Evolutionary conservation across 2,113 vertebrate genomes (phyloP).

Genomic region (Phyllostomus discolor): DNA sequence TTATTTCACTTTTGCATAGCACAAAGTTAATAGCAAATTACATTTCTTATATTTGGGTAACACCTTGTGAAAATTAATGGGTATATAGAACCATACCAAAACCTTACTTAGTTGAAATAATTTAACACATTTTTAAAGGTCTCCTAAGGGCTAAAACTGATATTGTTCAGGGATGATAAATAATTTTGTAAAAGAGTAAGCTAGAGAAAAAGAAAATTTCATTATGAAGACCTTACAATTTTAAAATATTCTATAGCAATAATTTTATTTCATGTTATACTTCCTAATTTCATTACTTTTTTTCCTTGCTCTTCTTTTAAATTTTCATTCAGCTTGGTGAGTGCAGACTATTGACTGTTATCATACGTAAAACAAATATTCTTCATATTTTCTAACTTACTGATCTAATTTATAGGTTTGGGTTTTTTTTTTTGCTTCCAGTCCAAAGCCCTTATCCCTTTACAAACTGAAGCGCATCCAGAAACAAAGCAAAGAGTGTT

Average conservation of each 20-base stretch:
- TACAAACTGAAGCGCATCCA: slow-evolving; percentile 98
- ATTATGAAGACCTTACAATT: neutral
- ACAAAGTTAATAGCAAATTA: slow-evolving; percentile 29
- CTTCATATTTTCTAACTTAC: neutral
- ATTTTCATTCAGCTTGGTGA: neutral
- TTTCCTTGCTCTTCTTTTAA: neutral
- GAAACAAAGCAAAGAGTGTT: slow-evolving; percentile 98
- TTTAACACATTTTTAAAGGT: neutral
- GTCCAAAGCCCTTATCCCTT: slow-evolving; percentile 99
- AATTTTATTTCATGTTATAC: neutral
- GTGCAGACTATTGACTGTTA: neutral
- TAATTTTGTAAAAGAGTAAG: neutral
- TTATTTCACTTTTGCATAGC: neutral
- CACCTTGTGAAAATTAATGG: slow-evolving; percentile 1
- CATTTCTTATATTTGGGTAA: neutral
- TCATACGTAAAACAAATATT: neutral
- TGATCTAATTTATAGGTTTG: neutral
- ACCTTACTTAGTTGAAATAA: slow-evolving; percentile 23
- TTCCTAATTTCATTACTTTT: neutral
- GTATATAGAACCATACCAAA: neutral
- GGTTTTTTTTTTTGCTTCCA: slow-evolving; percentile 72
- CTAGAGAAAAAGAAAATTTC: neutral
- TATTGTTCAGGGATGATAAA: neutral
- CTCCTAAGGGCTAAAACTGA: slow-evolving; percentile 20
- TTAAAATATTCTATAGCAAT: neutral